Base-by-base conservation (phyloP, 2,888 invertebrate species). In the Pelosia muscerda region DNA sequence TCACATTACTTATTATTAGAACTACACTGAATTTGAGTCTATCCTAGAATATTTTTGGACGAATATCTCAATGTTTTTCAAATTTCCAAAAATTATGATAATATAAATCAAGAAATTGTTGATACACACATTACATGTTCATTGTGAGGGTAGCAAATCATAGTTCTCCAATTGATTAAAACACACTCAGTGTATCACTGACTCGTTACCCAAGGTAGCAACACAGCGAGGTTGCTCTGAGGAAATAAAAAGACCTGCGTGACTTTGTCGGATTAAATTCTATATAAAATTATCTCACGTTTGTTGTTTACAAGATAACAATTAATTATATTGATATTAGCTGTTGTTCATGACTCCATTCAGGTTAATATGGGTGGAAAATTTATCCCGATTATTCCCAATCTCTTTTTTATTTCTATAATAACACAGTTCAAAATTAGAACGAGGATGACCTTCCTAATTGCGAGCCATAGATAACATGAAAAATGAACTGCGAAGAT, bases 261-360 rank as follows among this genome's bases (percentile, higher is more conserved):
- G 54, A 34, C 31, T 54, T 62, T 54, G 54, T 23, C 31, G 19
- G 28, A 31, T 54, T 63, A 34, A 63, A 10, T 53, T 54, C 22
- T 63, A 63, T 63, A 31, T 53, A 22, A 28, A 55, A 49, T 53
- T 53, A 38, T 28, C 49, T 62, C 49, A 62, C 49, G 49, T 53
- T 11, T 15, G 49, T 61, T 42, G 25, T 25, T 11, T n/a, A n/a
- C 42, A 26, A 42, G 42, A 49, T 61, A 49, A 61, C n/a, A 49
- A 61, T 53, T 62, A 62, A 22, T 62, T 26, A 34, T 15, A 34
- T 34, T 38, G 25, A 38, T 38, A 25, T 23, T 9, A 49, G 42
- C 8, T n/a, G n/a, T 49, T 49, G n/a, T n/a, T 8, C 0, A 2
- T 42, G 13, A 15, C 2, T 55, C 11, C 15, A 2, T 9, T 23